phyloP scores from a whole-genome alignment of 2,113 vertebrate species.

The Penelope pileata region DNA sequence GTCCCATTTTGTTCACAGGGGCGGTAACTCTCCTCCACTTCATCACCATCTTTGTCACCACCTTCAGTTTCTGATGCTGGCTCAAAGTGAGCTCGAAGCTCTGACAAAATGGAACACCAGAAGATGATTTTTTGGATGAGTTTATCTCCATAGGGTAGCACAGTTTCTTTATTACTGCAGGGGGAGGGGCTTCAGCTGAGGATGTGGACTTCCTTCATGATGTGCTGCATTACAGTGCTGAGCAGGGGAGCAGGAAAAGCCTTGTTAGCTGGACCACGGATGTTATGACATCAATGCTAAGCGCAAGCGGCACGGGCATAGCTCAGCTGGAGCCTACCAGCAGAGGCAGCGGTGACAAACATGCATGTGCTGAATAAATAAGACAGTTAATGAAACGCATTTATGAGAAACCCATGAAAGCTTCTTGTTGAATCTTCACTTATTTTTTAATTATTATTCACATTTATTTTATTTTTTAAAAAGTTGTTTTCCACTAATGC shows the following conservation, averaged over 20 bases:
- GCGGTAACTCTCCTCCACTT: conserved; percentile 78
- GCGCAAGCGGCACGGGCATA: background rate
- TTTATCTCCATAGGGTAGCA: background rate
- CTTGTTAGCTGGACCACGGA: background rate
- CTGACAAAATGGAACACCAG: conserved; percentile 66
- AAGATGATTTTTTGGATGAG: background rate
- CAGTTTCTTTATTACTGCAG: background rate
- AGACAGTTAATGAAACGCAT: background rate
- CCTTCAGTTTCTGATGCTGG: conserved; percentile 85
- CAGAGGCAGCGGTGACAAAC: background rate
- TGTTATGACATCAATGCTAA: background rate
- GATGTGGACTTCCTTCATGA: background rate
- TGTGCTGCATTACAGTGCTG: background rate
- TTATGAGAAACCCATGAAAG: background rate
- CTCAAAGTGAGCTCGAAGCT: conserved; percentile 88
- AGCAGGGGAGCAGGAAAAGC: background rate
- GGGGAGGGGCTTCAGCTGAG: background rate
- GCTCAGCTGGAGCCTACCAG: background rate
- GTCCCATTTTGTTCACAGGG: conserved; percentile 21
- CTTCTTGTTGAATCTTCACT: background rate
- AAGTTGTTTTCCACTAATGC: background rate
- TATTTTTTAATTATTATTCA: too few species aligned
- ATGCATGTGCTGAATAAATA: background rate
- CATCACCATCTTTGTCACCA: conserved; percentile 83
- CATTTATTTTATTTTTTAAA: background rate